A percentile compares a stretch with the other conserved stretches of the same genome.
Evolutionary conservation across 2,797 vertebrate species (phyloP).

Genomic region (Coregonus ussuriensis): DNA sequence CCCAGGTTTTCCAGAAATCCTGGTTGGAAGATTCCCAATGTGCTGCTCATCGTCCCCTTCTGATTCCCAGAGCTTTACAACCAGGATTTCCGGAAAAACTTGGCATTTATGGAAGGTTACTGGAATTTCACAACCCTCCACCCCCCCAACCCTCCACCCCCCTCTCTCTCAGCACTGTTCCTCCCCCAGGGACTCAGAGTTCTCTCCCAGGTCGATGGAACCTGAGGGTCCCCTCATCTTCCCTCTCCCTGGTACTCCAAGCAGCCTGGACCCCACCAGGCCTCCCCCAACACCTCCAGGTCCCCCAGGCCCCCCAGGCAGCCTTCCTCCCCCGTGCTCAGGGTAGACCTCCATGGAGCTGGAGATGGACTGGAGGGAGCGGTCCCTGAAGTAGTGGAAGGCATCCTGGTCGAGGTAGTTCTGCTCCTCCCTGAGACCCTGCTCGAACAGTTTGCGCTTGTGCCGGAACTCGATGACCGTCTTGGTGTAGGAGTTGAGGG

Average conservation of each 20-base stretch:
- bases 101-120: too few species aligned
- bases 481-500: slow-evolving; percentile 98
- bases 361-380: slow-evolving; percentile 81
- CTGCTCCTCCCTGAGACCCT: slow-evolving; percentile 90
- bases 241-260: slow-evolving; percentile 49
- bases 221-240: slow-evolving; percentile 63
- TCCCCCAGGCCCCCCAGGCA: slow-evolving; percentile 50
- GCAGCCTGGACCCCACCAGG: slow-evolving; percentile 30
- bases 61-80: too few species aligned
- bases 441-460: slow-evolving; percentile 93
- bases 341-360: slow-evolving; percentile 73
- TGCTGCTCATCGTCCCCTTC: too few species aligned
- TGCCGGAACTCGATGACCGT: slow-evolving; percentile 95
- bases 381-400: slow-evolving; percentile 91
- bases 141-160: too few species aligned
- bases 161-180: slow-evolving; percentile 69
- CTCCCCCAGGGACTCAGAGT: slow-evolving; percentile 76
- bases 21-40: too few species aligned
- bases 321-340: slow-evolving; percentile 52
- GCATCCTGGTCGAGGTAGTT: slow-evolving; percentile 89
- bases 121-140: too few species aligned
- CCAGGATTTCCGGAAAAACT: too few species aligned
- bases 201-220: slow-evolving; percentile 71
- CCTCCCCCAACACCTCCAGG: slow-evolving; percentile 53
- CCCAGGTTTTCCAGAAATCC: too few species aligned